These are phyloP conservation scores for Boulengeromyrus knoepffleri DNA, from an alignment of 2,113 vertebrate species.

Conservation along the genomic window DNA sequence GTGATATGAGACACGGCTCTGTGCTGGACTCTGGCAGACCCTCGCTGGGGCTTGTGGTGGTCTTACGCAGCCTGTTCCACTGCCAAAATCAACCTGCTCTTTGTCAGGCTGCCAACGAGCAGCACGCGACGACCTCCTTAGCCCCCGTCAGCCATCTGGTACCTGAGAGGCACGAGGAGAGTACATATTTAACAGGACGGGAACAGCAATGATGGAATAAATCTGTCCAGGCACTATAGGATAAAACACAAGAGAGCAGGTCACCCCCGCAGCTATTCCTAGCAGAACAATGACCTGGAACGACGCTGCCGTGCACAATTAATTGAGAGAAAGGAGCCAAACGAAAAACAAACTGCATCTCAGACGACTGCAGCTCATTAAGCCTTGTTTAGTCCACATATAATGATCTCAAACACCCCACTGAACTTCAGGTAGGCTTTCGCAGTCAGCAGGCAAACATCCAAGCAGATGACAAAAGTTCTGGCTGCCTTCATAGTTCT, in stretches of 20 bases:
- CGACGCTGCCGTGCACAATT: background rate
- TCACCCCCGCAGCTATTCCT: background rate
- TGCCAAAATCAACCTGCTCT: conserved; percentile 19
- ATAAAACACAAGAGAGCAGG: background rate
- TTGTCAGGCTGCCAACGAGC: conserved; percentile 27
- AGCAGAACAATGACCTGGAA: background rate
- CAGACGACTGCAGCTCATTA: background rate
- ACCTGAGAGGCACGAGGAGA: conserved; percentile 23
- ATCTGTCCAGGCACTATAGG: background rate
- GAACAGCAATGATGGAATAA: conserved; percentile 14
- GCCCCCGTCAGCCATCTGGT: conserved; percentile 24
- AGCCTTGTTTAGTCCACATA: background rate
- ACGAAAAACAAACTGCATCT: background rate
- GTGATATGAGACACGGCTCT: conserved; percentile 4
- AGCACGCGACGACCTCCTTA: conserved; percentile 17
- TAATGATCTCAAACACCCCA: background rate
- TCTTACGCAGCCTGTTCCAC: background rate
- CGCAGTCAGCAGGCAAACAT: conserved; percentile 26
- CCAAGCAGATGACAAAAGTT: conserved; percentile 35
- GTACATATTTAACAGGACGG: conserved; percentile 3
- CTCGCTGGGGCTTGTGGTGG: background rate
- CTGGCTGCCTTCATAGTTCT: conserved; percentile 18
- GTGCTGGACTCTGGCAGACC: conserved; percentile 18
- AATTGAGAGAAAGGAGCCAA: conserved; percentile 1
- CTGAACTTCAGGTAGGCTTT: conserved; percentile 38